Conservation (phyloP, 2,888 invertebrate genomes). For the Molorchus minor region DNA sequence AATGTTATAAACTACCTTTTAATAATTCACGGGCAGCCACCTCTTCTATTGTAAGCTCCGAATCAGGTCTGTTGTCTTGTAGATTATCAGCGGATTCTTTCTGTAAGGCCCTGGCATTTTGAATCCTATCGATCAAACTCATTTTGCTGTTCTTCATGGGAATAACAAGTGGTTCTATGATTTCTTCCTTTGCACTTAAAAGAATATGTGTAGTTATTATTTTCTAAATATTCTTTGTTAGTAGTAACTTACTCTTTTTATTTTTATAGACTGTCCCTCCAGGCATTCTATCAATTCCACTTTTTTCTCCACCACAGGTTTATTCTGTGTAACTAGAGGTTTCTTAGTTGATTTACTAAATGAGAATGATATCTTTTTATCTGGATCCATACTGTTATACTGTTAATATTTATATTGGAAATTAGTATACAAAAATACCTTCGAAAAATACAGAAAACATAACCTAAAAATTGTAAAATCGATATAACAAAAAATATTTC, state of each 20-base stretch:
- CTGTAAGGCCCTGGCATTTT: slow-evolving; percentile 64
- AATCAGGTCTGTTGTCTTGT: slow-evolving; percentile 55
- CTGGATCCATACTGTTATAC: slow-evolving; percentile 58
- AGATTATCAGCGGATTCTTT: slow-evolving; percentile 41
- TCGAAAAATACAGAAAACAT: too few species aligned
- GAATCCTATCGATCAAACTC: slow-evolving; percentile 65
- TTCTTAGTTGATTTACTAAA: slow-evolving; percentile 76
- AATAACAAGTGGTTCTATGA: slow-evolving; percentile 70
- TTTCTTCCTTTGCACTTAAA: slow-evolving; percentile 67
- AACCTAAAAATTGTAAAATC: too few species aligned
- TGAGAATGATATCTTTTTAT: slow-evolving; percentile 82
- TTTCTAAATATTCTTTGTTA: not conserved
- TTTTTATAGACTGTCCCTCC: slow-evolving; percentile 79
- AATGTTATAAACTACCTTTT: slow-evolving; percentile 60
- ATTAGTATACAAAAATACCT: not conserved
- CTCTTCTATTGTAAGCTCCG: slow-evolving; percentile 70
- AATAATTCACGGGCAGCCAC: slow-evolving; percentile 79
- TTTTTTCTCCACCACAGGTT: slow-evolving; percentile 58
- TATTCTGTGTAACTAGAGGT: slow-evolving; percentile 58
- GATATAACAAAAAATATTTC: too few species aligned
- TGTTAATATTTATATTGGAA: not conserved
- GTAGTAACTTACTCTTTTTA: slow-evolving; percentile 71
- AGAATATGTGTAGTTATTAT: slow-evolving; percentile 23
- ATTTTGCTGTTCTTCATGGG: slow-evolving; percentile 67
- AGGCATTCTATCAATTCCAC: slow-evolving; percentile 80